phyloP scores from a whole-genome alignment of 2,113 vertebrate species.

The Eubucco bourcierii region DNA sequence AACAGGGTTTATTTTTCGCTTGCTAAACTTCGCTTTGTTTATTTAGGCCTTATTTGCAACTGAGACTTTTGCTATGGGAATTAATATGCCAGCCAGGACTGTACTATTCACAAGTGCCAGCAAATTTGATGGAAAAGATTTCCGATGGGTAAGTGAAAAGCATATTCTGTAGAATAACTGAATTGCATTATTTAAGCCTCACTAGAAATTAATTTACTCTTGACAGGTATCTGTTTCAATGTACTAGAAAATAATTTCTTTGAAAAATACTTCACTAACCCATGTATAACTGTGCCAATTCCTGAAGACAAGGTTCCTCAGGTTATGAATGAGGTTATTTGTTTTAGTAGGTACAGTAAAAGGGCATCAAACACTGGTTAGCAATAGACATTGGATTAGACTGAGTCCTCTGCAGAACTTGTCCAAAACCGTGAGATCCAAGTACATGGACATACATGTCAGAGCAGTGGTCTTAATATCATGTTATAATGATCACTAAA shows the following conservation, averaged over 20 bases:
- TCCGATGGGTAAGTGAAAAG: slow-evolving; percentile 89
- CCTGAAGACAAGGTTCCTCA: not conserved
- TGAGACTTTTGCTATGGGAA: slow-evolving; percentile 98
- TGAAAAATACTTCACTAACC: not conserved
- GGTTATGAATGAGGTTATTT: not conserved
- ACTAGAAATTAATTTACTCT: not conserved
- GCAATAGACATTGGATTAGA: not conserved
- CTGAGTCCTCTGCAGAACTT: not conserved
- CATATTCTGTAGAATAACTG: not conserved
- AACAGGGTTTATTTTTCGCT: not conserved
- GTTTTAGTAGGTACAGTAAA: not conserved
- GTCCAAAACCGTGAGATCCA: not conserved
- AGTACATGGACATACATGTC: too few species aligned
- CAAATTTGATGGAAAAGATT: slow-evolving; percentile 97
- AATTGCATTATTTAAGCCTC: not conserved
- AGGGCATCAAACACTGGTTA: not conserved
- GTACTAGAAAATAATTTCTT: not conserved
- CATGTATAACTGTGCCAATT: not conserved
- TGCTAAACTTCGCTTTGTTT: slow-evolving; percentile 33
- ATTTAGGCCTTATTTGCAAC: slow-evolving; percentile 95
- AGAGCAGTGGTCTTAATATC: not conserved
- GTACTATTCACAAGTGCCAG: slow-evolving; percentile 97
- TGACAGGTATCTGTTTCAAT: not conserved
- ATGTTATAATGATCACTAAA: not conserved
- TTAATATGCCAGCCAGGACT: slow-evolving; percentile 98